Evolutionary conservation across 1,140 invertebrate genomes (phyloP).

Genomic region (Trinorchestia longiramus): DNA sequence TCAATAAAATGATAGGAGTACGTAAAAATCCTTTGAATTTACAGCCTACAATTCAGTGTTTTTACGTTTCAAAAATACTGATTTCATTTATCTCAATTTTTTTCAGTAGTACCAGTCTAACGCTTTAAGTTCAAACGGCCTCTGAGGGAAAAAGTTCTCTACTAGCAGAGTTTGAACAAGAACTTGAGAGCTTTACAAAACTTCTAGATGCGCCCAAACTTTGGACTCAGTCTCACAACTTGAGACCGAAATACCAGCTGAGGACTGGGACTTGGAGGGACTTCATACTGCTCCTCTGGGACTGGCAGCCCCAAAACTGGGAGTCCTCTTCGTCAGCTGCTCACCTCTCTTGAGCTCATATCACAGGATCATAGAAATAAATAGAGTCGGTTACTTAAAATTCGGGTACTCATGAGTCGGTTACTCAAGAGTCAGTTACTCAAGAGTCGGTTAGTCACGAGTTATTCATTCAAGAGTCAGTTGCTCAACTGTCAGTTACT

Average conservation of each 20-base stretch:
- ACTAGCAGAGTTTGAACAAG: constrained; percentile 18
- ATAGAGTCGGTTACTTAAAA: no score
- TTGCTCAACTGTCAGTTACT: no score
- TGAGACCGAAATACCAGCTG: background rate
- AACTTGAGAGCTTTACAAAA: constrained; percentile 39
- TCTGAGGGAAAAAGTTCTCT: constrained; percentile 9
- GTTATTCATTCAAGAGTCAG: no score
- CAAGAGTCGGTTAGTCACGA: no score
- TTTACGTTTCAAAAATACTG: background rate
- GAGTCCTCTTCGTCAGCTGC: background rate
- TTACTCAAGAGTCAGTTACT: no score
- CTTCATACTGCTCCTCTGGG: background rate
- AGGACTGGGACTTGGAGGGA: background rate
- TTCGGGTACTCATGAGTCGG: no score
- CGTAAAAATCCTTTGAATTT: background rate
- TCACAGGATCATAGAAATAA: no score
- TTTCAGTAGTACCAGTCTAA: background rate
- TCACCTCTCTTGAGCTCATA: no score
- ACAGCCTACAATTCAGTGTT: background rate
- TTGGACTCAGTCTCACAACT: background rate
- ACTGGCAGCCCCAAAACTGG: background rate
- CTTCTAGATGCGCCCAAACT: background rate
- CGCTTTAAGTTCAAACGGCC: background rate
- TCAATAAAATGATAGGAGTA: background rate
- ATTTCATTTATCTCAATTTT: background rate